Base-by-base conservation (phyloP, 2,888 invertebrate species). In the Uropetala carovei region DNA sequence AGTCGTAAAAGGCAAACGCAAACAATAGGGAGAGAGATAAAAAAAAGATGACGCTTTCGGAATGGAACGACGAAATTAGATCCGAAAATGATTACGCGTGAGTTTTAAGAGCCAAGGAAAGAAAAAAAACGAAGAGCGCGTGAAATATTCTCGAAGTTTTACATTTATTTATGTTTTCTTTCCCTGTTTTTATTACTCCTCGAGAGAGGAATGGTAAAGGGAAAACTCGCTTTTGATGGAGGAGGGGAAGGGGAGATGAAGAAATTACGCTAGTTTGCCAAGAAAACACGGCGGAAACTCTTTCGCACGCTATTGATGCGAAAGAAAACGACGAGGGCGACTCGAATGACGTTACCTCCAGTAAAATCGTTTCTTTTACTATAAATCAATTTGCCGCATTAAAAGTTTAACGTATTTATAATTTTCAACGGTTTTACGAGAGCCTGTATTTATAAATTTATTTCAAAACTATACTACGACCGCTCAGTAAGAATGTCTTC, bases 81-180 rank as follows among this genome's bases (percentile, higher is more conserved):
- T 75, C 27, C 75, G 75, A 75, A 75, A 75, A 75, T 75, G 75
- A 75, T 75, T 75, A 27, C 75, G 75, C 75, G 75, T 18, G 75
- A 75, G 22, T 75, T 75, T 75, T 75, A 75, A 75, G 75, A 27
- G 75, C 75, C 27, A 13, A 27, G 22, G 22, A 75, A 75, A 27
- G 75, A 27, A 27, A 75, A 75, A 60, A 75, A 75, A 75, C 27
- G 75, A 75, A 27, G 22, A 75, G 22, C 75, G 75, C 13, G 27
- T 75, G 27, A 75, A 75, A 75, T 27, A 27, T 22, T 75, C 75
- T 75, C 27, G 43, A 43, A 43, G 43, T 27, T 75, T 75, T 27
- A 10, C 27, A 11, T 27, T 75, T 75, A 27, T 75, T 75, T 75
- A 75, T 75, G 75, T 75, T 75, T 75, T 75, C 75, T 27, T 75